Conservation (phyloP, 1,140 invertebrate species). For the Thaumatotibia leucotreta region DNA sequence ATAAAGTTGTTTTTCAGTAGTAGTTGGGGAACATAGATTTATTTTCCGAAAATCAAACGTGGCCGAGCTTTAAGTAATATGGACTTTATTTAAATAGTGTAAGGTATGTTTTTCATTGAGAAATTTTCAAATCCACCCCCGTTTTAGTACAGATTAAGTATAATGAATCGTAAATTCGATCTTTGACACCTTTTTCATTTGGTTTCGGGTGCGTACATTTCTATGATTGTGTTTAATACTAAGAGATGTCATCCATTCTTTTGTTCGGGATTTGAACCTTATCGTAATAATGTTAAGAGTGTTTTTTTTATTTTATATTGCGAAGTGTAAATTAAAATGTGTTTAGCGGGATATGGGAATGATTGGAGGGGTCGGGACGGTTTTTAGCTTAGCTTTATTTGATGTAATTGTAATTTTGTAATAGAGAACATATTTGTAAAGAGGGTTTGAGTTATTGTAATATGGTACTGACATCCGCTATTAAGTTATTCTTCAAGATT, state of each 20-base stretch:
- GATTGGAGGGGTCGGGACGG: constrained; percentile 20
- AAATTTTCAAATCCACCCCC: constrained; percentile 30
- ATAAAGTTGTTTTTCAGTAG: constrained; percentile 22
- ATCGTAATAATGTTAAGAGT: constrained; percentile 18
- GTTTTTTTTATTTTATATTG: constrained; percentile 11
- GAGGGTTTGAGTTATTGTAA: constrained; percentile 18
- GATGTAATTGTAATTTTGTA: constrained; percentile 55
- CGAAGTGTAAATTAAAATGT: constrained; percentile 54
- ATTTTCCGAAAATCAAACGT: not conserved
- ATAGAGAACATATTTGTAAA: constrained; percentile 51
- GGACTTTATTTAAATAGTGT: not conserved
- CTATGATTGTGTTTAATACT: constrained; percentile 45
- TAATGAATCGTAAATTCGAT: constrained; percentile 76
- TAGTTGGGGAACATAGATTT: not conserved
- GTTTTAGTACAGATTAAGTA: constrained; percentile 69
- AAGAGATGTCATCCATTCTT: not conserved
- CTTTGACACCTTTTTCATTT: constrained; percentile 76
- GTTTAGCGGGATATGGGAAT: constrained; percentile 44
- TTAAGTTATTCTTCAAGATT: not conserved
- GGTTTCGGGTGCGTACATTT: constrained; percentile 55
- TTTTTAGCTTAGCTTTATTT: constrained; percentile 44
- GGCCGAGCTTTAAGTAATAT: not conserved
- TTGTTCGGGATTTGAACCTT: constrained; percentile 17
- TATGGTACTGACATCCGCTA: not conserved
- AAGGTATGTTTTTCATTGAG: not conserved